phyloP scores from a whole-genome alignment of 2,797 vertebrate species.

The Sparidentex hasta region DNA sequence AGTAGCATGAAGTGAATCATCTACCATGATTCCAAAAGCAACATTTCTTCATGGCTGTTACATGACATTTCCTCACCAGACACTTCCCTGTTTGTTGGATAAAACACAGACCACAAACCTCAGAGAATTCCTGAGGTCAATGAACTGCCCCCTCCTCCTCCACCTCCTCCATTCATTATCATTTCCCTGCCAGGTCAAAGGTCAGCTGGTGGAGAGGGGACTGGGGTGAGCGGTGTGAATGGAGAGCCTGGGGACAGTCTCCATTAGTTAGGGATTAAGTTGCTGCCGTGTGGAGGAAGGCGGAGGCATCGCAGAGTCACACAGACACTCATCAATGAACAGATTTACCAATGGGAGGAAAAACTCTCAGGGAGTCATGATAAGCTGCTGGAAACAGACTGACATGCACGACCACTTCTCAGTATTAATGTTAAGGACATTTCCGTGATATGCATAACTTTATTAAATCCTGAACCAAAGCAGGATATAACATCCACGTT shows the following conservation, averaged over 20 bases:
- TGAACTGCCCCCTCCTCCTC: background rate
- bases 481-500: background rate
- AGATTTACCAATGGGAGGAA: background rate
- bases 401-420: conserved; percentile 18
- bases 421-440: background rate
- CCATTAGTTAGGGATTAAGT: conserved; percentile 74
- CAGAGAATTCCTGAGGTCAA: background rate
- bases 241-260: conserved; percentile 67
- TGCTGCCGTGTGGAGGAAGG: conserved; percentile 65
- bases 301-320: conserved; percentile 67
- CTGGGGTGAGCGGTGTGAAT: conserved; percentile 31
- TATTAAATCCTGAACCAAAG: background rate
- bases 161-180: conserved; percentile 37
- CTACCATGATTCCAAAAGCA: background rate
- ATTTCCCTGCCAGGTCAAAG: conserved; percentile 44
- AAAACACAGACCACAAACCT: background rate
- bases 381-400: conserved; percentile 40
- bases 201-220: conserved; percentile 41
- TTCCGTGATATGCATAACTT: background rate
- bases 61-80: background rate
- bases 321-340: conserved; percentile 57
- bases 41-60: background rate
- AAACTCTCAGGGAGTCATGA: conserved; percentile 24
- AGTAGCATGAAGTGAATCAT: background rate
- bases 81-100: background rate